Evolutionary conservation across 37 sponge, comb jelly and placozoan genomes (phyloP).

Genomic region (Amphimedon queenslandica): DNA sequence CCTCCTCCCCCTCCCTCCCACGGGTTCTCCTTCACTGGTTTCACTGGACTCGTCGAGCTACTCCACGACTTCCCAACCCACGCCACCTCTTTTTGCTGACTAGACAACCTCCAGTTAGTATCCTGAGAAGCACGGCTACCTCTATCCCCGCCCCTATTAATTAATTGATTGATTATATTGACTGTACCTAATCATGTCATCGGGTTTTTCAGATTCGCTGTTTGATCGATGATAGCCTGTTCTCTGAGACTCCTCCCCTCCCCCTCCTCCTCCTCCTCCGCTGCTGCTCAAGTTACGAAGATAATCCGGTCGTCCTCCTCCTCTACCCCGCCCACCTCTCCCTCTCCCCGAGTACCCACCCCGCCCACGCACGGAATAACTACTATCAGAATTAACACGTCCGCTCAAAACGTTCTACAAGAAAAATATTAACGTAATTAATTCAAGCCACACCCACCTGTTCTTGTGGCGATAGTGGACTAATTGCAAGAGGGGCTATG

Average conservation of each 20-base stretch:
- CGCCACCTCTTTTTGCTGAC: slow-evolving; percentile 17
- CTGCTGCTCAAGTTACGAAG: not conserved
- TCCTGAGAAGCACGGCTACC: slow-evolving; percentile 39
- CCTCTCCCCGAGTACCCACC: not conserved
- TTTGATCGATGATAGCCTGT: not conserved
- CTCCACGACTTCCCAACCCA: slow-evolving; percentile 32
- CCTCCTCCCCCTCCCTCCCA: not conserved
- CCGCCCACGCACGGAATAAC: not conserved
- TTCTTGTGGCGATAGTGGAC: slow-evolving; percentile 73
- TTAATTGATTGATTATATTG: too few species aligned
- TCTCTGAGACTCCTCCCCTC: not conserved
- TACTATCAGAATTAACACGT: not conserved
- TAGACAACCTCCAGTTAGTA: slow-evolving; percentile 56
- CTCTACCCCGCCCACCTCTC: not conserved
- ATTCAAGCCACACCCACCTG: slow-evolving; percentile 48
- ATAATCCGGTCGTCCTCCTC: not conserved
- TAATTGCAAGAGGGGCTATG: slow-evolving; percentile 43
- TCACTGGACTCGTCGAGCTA: slow-evolving; percentile 46
- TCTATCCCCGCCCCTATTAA: not conserved
- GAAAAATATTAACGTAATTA: not conserved
- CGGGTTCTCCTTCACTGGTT: not conserved
- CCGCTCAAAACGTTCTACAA: not conserved
- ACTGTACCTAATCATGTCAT: too few species aligned
- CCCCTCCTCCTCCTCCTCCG: not conserved
- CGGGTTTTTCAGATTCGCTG: not conserved